Evolutionary conservation across 2,888 invertebrate species (phyloP).

Genomic region (Plagodis pulveraria): DNA sequence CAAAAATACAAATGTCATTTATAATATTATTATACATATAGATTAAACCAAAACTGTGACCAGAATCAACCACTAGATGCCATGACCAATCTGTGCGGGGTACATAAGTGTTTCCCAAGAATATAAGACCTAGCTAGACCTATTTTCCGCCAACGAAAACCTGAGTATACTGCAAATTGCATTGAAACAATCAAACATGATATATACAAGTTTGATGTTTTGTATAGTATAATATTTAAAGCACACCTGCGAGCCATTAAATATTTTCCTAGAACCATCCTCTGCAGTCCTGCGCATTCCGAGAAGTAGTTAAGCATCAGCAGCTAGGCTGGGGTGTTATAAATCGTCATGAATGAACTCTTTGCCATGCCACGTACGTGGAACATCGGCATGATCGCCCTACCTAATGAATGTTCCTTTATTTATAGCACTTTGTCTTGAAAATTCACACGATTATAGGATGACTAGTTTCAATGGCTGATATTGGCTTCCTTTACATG

Average conservation of each 20-base stretch:
- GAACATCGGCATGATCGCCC: constrained; percentile 34
- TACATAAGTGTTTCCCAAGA: too few relatives aligned
- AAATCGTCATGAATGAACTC: constrained; percentile 73
- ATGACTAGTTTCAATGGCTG: constrained; percentile 16
- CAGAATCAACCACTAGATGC: too few relatives aligned
- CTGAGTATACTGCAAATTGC: too few relatives aligned
- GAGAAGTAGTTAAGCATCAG: constrained; percentile 54
- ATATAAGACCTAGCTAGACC: too few relatives aligned
- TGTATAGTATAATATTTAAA: neutral
- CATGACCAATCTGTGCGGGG: too few relatives aligned
- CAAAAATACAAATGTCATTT: too few relatives aligned
- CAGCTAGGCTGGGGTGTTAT: constrained; percentile 51
- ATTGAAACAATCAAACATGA: too few relatives aligned
- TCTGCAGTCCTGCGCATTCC: constrained; percentile 44
- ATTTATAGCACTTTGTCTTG: constrained; percentile 54
- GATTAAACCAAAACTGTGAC: too few relatives aligned
- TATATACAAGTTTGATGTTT: too few relatives aligned
- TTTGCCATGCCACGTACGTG: constrained; percentile 61
- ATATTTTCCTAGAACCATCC: constrained; percentile 21
- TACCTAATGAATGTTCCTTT: constrained; percentile 53
- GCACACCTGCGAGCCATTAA: constrained; percentile 23
- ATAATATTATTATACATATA: too few relatives aligned
- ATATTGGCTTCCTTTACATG: too few relatives aligned
- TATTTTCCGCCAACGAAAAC: too few relatives aligned
- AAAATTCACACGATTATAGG: constrained; percentile 51